Base-by-base conservation (phyloP, 2,888 invertebrate species). In the Drosophila neotestacea region DNA sequence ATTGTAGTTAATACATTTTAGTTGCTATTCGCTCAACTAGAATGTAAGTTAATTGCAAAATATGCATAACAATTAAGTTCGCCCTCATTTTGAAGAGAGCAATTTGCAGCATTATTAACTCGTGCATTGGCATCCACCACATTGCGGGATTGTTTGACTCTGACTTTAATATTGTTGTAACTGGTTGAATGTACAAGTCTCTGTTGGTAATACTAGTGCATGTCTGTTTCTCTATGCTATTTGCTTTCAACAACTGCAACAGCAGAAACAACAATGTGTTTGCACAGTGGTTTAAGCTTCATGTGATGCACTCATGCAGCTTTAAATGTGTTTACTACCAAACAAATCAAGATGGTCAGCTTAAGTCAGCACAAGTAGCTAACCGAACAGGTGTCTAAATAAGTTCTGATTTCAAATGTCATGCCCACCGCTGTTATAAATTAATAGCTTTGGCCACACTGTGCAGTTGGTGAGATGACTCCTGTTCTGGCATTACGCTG, bases 281-380 rank as follows among this genome's bases (percentile, higher is more conserved):
- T 59, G 69, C 48, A 68, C 69, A 60, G 69, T 70, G 69, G 47
- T 42, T 69, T 39, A 9, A 30, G 30, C 32, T 65, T n/a, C 44
- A 32, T 50, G 10, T 7, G 11, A 10, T 34, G 16, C 30, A 48
- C 42, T 42, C 0, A 22, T 42, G 42, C 42, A 22, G 42, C 10
- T 10, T 41, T 13, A 41, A 30, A 47, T 32, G 13, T 6, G 13
- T 7, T 9, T 7, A 11, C 13, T 7, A 11, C 13, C 4, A 13
- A 7, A 22, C 22, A 22, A 13, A 47, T 47, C 13, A n/a, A 46
- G 28, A 11, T 28, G 5, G 11, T 11, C n/a, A 7, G 28, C n/a
- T 6, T 5, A n/a, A 22, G 1, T 44, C 6, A 10, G 22, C 22
- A 22, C 3, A 22, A 22, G 22, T 22, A 22, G 22, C 22, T 22